Base-by-base conservation (phyloP, 2,797 vertebrate species). In the Erethizon dorsatum region DNA sequence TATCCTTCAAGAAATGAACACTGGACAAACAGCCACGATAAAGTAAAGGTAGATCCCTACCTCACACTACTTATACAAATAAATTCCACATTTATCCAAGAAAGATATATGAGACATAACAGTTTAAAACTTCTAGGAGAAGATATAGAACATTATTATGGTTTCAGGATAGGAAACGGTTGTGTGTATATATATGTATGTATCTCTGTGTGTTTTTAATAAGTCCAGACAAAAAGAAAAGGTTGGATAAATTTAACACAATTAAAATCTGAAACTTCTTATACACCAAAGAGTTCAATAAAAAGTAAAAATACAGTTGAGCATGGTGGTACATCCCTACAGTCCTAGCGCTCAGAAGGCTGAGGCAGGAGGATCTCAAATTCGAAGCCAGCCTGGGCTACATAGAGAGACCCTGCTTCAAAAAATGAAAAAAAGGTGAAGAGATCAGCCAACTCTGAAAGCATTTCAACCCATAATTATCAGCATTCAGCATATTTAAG, bases 261-360 rank as follows among this genome's bases (percentile, higher is more conserved):
- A 90, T 77, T 83, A 92, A 94, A 95, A 96, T 78, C 65, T 77
- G 18, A 83, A 91, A 87, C 37, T 80, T 89, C 41, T 85, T 80
- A 82, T 20, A 80, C 9, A 88, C 75, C 63, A 92, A 92, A 78
- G 20, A 87, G 83, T 90, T 71, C 57, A 91, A 80, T 69, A 93
- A 93, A 91, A 90, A 89, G 11, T 75, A 13, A 79, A 54, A 78
- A 54, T 7, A 33, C 31, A 10, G 8, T 20, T 52, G 15, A 54
- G 50, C 31, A 22, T 11, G 2, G 17, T 33, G 77, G 17, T 33
- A 79, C 17, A 54, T n/a, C 31, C 15, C 47, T 33, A 54, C 10
- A 54, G 52, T 31, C 15, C 77, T 31, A 54, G 50, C 15, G 18
- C 77, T 79, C 47, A 52, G 7, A 78, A 52, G 13, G 47, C 7